Evolutionary conservation across 2,113 vertebrate species (phyloP).

Genomic region (Ophiodon elongatus): DNA sequence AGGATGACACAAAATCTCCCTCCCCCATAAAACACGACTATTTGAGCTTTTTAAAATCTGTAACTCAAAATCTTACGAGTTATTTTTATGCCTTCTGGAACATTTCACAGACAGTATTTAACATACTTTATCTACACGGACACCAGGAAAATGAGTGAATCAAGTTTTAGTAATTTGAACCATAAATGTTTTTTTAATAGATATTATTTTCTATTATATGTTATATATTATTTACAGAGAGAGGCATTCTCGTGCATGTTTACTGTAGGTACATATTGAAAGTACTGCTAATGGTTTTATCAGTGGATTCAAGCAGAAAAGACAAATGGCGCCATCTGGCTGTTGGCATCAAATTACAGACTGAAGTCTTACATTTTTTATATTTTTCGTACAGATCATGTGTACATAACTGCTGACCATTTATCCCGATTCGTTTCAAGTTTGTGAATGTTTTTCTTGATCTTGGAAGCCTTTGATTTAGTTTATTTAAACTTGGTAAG

Average conservation of each 20-base stretch:
- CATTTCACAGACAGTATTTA: neutral
- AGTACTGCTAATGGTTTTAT: neutral
- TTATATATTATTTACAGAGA: neutral
- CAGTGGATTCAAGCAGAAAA: constrained; percentile 4
- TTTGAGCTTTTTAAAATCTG: neutral
- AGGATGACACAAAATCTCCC: neutral
- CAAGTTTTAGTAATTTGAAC: neutral
- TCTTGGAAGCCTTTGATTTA: neutral
- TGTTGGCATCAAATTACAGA: constrained; percentile 7
- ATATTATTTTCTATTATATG: neutral
- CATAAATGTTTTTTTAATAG: neutral
- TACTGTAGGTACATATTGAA: neutral
- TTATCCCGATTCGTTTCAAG: neutral
- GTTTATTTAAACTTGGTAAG: neutral
- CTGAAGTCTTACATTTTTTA: neutral
- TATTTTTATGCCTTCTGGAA: neutral
- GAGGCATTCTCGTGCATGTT: neutral
- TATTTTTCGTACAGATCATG: neutral
- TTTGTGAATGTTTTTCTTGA: neutral
- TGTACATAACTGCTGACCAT: neutral
- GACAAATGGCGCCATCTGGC: constrained; percentile 59
- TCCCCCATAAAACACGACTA: neutral
- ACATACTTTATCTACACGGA: neutral
- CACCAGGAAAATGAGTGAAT: neutral
- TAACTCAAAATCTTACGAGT: neutral